Evolutionary conservation across 1,140 invertebrate genomes (phyloP).

Genomic region (Manduca sexta): DNA sequence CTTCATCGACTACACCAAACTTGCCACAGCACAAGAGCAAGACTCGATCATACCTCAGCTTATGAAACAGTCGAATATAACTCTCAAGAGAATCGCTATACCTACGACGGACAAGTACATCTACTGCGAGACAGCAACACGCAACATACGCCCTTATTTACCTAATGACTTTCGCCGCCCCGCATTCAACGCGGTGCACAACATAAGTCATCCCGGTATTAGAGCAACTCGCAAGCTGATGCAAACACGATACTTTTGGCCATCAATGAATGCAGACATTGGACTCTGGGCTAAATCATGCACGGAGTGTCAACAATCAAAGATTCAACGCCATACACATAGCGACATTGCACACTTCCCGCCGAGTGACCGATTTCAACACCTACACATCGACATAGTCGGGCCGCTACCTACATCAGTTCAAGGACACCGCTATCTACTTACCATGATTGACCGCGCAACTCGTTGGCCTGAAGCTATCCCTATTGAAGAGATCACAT

Average conservation of each 20-base stretch:
- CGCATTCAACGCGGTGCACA: not conserved
- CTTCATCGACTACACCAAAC: not conserved
- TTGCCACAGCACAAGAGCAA: not conserved
- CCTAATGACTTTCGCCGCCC: not conserved
- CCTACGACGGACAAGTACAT: not conserved
- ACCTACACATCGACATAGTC: conserved; percentile 1
- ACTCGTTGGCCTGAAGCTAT: conserved; percentile 2
- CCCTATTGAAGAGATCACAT: not conserved
- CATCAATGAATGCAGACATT: not conserved
- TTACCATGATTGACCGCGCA: conserved; percentile 1
- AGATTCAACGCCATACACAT: not conserved
- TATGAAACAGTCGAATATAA: not conserved
- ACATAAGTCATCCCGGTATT: conserved; percentile 1
- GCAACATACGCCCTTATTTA: conserved; percentile 1
- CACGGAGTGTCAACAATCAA: not conserved
- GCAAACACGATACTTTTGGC: not conserved
- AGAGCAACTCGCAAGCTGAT: not conserved
- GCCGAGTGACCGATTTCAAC: not conserved
- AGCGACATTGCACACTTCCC: not conserved
- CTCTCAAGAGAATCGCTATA: not conserved
- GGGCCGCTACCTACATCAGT: not conserved
- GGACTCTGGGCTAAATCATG: not conserved
- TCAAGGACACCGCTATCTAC: not conserved
- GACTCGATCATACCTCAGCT: not conserved
- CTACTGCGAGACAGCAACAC: not conserved